phyloP scores from a whole-genome alignment of 2,797 vertebrate species.

The Hypotaenidia okinawae region DNA sequence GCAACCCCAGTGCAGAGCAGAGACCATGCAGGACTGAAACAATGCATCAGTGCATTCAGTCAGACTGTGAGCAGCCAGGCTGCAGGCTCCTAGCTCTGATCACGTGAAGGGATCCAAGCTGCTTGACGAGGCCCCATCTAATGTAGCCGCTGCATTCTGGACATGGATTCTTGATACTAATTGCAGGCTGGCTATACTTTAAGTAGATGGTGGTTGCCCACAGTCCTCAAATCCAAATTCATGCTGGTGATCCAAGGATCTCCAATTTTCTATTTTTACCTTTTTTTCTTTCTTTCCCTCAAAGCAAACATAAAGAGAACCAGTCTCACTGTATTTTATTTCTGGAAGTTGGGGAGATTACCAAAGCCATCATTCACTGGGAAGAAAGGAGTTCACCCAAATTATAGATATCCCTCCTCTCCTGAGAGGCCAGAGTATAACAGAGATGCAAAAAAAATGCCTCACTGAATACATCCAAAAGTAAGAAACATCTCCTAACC shows the following conservation, averaged over 20 bases:
- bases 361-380: not conserved
- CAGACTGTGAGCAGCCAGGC: not conserved
- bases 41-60: not conserved
- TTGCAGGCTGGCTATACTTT: not conserved
- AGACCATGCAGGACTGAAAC: not conserved
- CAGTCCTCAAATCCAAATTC: not conserved
- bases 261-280: not conserved
- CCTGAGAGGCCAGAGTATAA: not conserved
- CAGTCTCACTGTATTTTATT: not conserved
- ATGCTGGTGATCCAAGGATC: not conserved
- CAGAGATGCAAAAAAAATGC: not conserved
- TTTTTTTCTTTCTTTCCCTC: too few species aligned
- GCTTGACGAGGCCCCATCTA: not conserved
- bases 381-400: not conserved
- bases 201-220: not conserved
- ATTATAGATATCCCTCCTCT: not conserved
- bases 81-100: not conserved
- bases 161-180: not conserved
- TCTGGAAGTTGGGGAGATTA: not conserved
- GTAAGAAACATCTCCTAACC: not conserved
- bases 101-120: rapidly evolving
- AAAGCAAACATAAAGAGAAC: not conserved
- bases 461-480: not conserved
- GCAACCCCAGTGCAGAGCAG: not conserved
- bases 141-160: not conserved